Percentiles rank a stretch among this genome's conserved stretches.
phyloP scores from a whole-genome alignment of 1,140 invertebrate species.

The Drosophila cardini region DNA sequence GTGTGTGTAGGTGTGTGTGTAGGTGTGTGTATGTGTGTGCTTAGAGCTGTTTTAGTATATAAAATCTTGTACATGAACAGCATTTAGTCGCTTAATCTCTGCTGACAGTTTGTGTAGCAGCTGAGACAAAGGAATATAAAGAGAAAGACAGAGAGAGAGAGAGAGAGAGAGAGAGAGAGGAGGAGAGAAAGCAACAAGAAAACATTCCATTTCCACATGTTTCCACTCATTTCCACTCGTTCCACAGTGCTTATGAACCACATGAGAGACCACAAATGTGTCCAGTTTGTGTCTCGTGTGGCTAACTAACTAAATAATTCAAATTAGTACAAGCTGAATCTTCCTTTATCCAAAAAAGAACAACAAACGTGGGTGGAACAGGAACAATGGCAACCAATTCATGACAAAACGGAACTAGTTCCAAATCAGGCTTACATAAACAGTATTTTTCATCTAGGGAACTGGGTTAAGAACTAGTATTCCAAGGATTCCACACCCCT shows the following conservation, averaged over 20 bases:
- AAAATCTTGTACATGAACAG: constrained; percentile 71
- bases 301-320: constrained; percentile 46
- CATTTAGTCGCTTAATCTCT: constrained; percentile 75
- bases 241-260: background rate
- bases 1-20: constrained; percentile 11
- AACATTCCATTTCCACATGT: constrained; percentile 13
- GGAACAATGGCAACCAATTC: background rate
- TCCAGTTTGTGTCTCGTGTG: background rate
- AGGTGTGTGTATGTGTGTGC: constrained; percentile 7
- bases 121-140: constrained; percentile 24
- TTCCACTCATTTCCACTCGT: background rate
- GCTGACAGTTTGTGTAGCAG: constrained; percentile 69
- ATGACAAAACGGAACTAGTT: background rate
- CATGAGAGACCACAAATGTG: constrained; percentile 13
- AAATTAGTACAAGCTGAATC: constrained; percentile 48
- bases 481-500: no score
- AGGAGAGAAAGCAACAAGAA: background rate
- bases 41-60: constrained; percentile 46
- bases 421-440: no score
- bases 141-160: background rate
- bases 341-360: constrained; percentile 1
- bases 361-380: background rate
- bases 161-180: constrained; percentile 3
- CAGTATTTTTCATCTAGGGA: no score
- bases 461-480: no score